Conservation (phyloP, 1,140 invertebrate species). For the Antheraea mylitta region DNA sequence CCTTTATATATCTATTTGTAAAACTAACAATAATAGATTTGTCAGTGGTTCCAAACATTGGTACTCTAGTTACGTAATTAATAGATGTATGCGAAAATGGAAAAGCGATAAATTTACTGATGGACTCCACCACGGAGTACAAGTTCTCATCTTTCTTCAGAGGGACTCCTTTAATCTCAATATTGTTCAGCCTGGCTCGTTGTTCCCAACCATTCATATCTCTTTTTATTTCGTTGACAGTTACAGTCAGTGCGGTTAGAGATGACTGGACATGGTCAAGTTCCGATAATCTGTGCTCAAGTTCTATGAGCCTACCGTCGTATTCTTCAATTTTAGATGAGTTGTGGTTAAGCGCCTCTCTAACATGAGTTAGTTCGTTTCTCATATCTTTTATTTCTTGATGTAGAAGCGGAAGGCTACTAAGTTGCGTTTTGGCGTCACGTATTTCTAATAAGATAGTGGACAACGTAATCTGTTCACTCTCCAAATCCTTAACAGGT, state of each 20-base stretch:
- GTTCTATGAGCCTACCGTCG: conserved; percentile 1
- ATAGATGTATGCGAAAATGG: conserved; percentile 10
- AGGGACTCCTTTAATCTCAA: conserved; percentile 20
- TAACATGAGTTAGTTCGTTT: conserved; percentile 17
- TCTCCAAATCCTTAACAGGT: not conserved
- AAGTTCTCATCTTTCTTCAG: conserved; percentile 22
- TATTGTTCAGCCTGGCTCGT: conserved; percentile 17
- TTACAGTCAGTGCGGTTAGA: not conserved
- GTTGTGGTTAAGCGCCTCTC: conserved; percentile 14
- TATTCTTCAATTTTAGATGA: conserved; percentile 13
- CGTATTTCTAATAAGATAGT: conserved; percentile 17
- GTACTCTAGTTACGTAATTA: conserved; percentile 18
- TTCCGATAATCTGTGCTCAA: conserved; percentile 8
- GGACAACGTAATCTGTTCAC: conserved; percentile 12
- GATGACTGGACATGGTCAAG: conserved; percentile 8
- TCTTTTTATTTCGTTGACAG: conserved; percentile 2
- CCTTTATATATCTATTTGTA: conserved; percentile 23
- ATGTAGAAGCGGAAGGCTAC: too few relatives aligned
- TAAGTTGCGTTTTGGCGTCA: conserved; percentile 18
- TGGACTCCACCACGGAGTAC: conserved; percentile 9
- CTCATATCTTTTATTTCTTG: conserved; percentile 16
- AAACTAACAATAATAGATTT: conserved; percentile 23
- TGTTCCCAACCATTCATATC: conserved; percentile 14
- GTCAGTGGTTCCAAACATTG: conserved; percentile 12
- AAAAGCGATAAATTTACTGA: conserved; percentile 12